Conservation (phyloP, 2,888 invertebrate genomes). For the Thymelicus acteon region DNA sequence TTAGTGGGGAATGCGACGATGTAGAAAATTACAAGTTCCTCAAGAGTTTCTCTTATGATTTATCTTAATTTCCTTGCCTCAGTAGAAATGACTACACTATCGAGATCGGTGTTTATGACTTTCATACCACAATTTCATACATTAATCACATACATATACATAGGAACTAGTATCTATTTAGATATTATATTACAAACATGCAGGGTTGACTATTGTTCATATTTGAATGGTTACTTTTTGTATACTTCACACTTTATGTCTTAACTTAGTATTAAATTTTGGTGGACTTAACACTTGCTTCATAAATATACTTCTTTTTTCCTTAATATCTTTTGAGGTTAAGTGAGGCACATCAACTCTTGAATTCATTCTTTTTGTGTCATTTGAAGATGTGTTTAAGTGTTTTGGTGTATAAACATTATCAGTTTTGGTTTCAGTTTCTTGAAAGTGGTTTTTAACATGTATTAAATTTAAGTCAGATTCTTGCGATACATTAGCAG, state of each 20-base stretch:
- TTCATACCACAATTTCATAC: conserved; percentile 28
- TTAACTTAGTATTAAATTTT: conserved; percentile 79
- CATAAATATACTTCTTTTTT: conserved; percentile 82
- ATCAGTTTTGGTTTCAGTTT: conserved; percentile 45
- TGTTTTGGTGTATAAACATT: conserved; percentile 49
- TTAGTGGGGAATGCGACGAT: not conserved
- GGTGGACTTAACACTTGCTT: conserved; percentile 85
- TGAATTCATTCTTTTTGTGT: conserved; percentile 40
- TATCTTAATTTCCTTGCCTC: conserved; percentile 3
- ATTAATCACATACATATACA: conserved; percentile 3
- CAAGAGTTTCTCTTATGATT: not conserved
- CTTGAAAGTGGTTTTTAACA: conserved; percentile 59
- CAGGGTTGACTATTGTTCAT: not conserved
- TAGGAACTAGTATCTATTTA: conserved; percentile 1
- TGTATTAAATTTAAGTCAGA: conserved; percentile 59
- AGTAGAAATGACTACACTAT: conserved; percentile 26
- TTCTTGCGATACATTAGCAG: conserved; percentile 61
- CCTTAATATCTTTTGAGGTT: conserved; percentile 71
- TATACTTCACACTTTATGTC: conserved; percentile 62
- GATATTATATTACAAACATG: not conserved
- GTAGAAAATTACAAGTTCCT: not conserved
- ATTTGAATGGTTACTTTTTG: not conserved
- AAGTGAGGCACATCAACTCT: conserved; percentile 43
- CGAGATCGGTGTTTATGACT: conserved; percentile 35
- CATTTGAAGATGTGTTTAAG: conserved; percentile 45